Evolutionary conservation across 2,113 vertebrate species (phyloP).

Genomic region (Ancistrus triradiatus): DNA sequence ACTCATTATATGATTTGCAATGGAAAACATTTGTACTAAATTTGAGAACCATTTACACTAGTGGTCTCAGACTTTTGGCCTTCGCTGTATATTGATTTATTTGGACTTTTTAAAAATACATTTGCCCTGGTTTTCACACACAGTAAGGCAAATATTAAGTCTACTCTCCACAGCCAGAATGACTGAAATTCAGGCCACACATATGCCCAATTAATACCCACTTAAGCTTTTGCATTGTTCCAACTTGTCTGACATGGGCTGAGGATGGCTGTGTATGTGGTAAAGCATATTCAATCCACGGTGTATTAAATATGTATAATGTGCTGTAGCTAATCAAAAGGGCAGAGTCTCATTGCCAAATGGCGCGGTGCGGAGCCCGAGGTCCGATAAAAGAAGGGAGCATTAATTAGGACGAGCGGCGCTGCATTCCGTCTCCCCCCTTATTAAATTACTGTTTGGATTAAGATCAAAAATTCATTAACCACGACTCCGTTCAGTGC

Average conservation of each 20-base stretch:
- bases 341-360: slow-evolving; percentile 44
- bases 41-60: no score
- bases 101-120: no score
- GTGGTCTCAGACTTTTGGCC: no score
- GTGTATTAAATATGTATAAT: slow-evolving; percentile 47
- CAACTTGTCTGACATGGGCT: not conserved
- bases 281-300: slow-evolving; percentile 35
- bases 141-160: no score
- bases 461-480: slow-evolving; percentile 65
- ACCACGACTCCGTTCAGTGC: slow-evolving; percentile 47
- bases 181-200: no score
- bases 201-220: no score
- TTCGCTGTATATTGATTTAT: no score
- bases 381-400: slow-evolving; percentile 51
- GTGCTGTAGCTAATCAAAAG: slow-evolving; percentile 48
- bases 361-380: slow-evolving; percentile 33
- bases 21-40: no score
- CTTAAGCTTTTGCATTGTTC: not conserved
- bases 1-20: no score
- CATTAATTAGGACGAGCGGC: slow-evolving; percentile 55
- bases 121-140: no score
- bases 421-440: slow-evolving; percentile 49
- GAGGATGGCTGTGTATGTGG: not conserved
- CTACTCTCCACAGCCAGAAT: no score
- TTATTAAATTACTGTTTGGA: slow-evolving; percentile 66